Base-by-base conservation (phyloP, 2,113 vertebrate genomes). In the Semicossyphus pulcher region DNA sequence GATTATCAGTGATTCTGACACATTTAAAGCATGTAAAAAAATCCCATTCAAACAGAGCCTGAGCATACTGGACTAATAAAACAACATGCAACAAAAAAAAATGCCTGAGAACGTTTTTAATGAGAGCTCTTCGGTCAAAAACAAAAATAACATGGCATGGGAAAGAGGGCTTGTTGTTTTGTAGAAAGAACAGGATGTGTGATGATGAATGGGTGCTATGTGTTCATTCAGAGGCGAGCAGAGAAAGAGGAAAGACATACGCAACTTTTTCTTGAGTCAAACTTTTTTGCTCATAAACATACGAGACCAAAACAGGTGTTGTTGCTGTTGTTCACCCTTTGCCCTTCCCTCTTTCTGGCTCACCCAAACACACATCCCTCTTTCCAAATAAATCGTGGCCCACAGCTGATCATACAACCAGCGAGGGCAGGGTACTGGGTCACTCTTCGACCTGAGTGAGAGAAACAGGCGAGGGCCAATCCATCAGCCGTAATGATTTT, bases 401-500 rank as follows among this genome's bases (percentile, higher is more conserved):
- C 26, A 73, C 10, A 41, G 51, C 52, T 65, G 37, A 64, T 78
- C 37, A 84, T 52, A 61, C 3, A 32, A 42, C 28, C 53, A 34
- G 48, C 2, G 6, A 78, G 59, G 37, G 34, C 56, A 64, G 25
- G 39, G 72, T 64, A 82, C 77, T 83, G 59, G 86, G 84, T 81
- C 85, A 87, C 57, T 7, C 21, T 60, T 81, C 39, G 11, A 69
- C 72, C 61, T 47, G 37, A 76, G 29, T 44, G 65, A 58, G 60
- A 70, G 29, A 67, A 47, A 56, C 36, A 70, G 71, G 62, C 63
- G 2, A 41, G 69, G 58, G 54, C 26, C 51, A 34, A 79, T 89
- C 89, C 69, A 90, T 92, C 78, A 79, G 64, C 37, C 45, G 48
- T 62, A 92, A 80, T 12, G 91, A 92, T 91, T 90, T 89, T 85